Evolutionary conservation across 2,113 vertebrate genomes (phyloP).

Genomic region (Octodon degus): DNA sequence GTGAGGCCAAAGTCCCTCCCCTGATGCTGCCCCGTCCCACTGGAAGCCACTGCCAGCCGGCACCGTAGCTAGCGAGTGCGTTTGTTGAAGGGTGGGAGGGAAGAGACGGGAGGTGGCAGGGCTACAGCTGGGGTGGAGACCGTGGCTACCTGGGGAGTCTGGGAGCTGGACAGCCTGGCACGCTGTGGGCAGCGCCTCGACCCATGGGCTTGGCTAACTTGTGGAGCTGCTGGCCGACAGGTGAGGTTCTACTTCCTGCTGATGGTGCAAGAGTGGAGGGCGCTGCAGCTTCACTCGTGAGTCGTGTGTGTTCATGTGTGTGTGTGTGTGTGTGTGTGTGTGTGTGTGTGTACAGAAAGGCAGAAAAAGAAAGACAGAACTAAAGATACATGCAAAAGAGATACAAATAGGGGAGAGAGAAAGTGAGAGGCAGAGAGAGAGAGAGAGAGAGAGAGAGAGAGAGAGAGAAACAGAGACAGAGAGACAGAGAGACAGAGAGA

Average conservation of each 20-base stretch:
- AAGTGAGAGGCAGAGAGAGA: neutral
- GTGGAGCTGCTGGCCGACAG: neutral
- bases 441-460: neutral
- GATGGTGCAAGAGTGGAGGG: neutral
- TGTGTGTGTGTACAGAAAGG: neutral
- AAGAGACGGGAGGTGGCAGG: neutral
- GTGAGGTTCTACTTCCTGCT: neutral
- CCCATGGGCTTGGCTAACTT: neutral
- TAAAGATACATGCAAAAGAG: neutral
- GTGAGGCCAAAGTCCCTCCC: neutral
- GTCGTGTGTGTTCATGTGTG: too few relatives aligned
- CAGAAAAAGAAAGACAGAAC: neutral
- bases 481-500: neutral
- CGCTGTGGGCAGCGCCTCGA: neutral
- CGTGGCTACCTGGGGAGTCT: rapidly evolving
- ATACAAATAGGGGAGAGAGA: neutral
- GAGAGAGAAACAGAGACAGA: neutral
- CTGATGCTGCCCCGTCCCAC: neutral
- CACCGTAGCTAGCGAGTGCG: neutral
- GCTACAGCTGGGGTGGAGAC: neutral
- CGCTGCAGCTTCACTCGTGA: neutral
- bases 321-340: neutral
- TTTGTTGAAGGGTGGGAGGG: neutral
- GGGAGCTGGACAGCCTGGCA: neutral
- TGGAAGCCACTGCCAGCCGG: neutral